Evolutionary conservation across 1,140 invertebrate species (phyloP), one percentile per base, ranked within the genome.

Genomic region (Plectus sambesii): DNA sequence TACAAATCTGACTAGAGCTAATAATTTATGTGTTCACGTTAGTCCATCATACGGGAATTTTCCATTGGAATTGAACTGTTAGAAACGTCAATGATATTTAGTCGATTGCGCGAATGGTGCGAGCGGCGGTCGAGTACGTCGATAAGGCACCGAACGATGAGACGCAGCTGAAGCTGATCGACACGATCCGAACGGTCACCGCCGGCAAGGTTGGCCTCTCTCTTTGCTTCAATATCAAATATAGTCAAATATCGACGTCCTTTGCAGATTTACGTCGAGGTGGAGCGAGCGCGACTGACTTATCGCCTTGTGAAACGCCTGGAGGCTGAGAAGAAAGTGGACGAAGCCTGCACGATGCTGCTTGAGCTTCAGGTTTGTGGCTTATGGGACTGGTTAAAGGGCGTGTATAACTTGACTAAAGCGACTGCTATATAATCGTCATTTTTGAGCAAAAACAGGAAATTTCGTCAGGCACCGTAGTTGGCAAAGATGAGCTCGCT

Each of bases 91-190:
- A 27, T 37, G 5, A 23, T 39, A 61, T 66, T 35, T 59, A 76
- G 68, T 85, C 92, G 12, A 87, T 99, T 1, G 87, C 87, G 0
- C 94, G 96, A 74, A 98, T 99, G 93, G 90, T 99, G 2, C 87
- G 94, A 70, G 87, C 97, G 73, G 90, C 89, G 68, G 89, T 80
- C 65, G 82, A 79, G 42, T 97, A 94, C 72, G 84, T 99, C 3
- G 88, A 97, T 56, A 80, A 92, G 71, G 86, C 85, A 25, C 84
- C 86, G 3, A 80, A 84, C 59, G 86, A 86, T 68, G 86, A 90
- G 59, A 81, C 80, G 0, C 85, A 86, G 74, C 79, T 96, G 6
- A 89, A 90, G 69, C 75, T 97, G 0, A 97, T 99, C 66, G 89
- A 97, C 69, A 96, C 92, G 0, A 72, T 99, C 20, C 78, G 90